phyloP scores from a whole-genome alignment of 2,113 vertebrate species.

The Oreochromis spilurus region DNA sequence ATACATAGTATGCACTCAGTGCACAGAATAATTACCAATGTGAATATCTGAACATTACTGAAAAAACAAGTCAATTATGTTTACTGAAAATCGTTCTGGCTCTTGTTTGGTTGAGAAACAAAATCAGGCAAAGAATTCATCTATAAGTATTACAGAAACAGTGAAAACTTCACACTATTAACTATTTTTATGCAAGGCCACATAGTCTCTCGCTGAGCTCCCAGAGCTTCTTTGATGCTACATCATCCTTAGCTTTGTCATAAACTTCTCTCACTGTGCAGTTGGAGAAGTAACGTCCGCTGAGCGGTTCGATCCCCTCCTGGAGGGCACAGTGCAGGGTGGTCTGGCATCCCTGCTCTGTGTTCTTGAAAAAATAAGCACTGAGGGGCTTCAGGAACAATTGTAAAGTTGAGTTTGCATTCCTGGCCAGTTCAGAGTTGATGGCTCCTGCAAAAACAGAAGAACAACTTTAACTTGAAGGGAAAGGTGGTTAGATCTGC shows the following conservation, averaged over 20 bases:
- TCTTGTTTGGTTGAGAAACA: neutral
- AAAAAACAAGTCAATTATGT: neutral
- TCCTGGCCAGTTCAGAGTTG: slow-evolving; percentile 69
- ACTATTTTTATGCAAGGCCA: neutral
- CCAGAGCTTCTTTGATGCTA: slow-evolving; percentile 82
- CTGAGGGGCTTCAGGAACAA: slow-evolving; percentile 51
- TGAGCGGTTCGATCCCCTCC: slow-evolving; percentile 81
- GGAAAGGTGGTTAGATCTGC: neutral
- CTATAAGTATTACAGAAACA: neutral
- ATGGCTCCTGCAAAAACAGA: slow-evolving; percentile 72
- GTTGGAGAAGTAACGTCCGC: slow-evolving; percentile 82
- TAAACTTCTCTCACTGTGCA: slow-evolving; percentile 45
- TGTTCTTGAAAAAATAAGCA: slow-evolving; percentile 72
- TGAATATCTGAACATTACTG: neutral
- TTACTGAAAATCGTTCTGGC: neutral
- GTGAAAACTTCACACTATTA: neutral
- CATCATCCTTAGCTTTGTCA: slow-evolving; percentile 73
- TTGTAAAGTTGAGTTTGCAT: neutral
- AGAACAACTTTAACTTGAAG: neutral
- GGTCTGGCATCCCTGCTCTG: slow-evolving; percentile 75
- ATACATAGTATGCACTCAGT: neutral
- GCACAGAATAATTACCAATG: neutral
- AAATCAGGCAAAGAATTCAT: neutral
- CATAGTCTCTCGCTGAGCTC: slow-evolving; percentile 80
- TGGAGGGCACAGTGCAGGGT: slow-evolving; percentile 82